Evolutionary conservation across 2,888 invertebrate genomes (phyloP).

Genomic region (Cylindroiulus punctatus): DNA sequence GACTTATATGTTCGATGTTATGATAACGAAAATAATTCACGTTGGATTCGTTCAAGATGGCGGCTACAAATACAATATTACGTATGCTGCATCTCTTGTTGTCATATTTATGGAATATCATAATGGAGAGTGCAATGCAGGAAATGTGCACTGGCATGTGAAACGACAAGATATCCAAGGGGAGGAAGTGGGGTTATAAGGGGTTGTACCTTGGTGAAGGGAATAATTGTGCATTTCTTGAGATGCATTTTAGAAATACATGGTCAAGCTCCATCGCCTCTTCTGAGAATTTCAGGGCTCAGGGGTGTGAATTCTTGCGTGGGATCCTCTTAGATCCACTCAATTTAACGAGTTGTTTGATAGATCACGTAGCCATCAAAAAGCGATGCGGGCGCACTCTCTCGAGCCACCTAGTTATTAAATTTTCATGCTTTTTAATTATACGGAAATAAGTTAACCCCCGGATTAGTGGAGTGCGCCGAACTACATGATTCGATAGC

Average conservation of each 20-base stretch:
- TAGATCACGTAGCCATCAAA: neutral
- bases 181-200: no score
- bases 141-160: no score
- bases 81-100: neutral
- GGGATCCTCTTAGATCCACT: constrained; percentile 19
- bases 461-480: constrained; percentile 27
- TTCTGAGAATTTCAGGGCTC: neutral
- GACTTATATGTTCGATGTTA: neutral
- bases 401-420: neutral
- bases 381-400: neutral
- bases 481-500: constrained; percentile 29
- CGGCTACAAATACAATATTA: neutral
- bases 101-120: neutral
- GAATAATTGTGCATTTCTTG: no score
- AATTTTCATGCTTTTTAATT: constrained; percentile 44
- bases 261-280: neutral
- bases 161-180: no score
- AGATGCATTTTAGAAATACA: no score
- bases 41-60: no score
- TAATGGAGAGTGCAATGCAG: no score
- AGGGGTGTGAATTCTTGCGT: neutral
- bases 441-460: constrained; percentile 38
- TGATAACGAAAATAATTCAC: neutral
- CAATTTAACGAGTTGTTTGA: neutral
- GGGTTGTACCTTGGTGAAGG: no score